Percentiles rank a stretch among this genome's conserved stretches.
Conservation (phyloP, 2,888 invertebrate genomes). For the Lampropteryx suffumata region DNA sequence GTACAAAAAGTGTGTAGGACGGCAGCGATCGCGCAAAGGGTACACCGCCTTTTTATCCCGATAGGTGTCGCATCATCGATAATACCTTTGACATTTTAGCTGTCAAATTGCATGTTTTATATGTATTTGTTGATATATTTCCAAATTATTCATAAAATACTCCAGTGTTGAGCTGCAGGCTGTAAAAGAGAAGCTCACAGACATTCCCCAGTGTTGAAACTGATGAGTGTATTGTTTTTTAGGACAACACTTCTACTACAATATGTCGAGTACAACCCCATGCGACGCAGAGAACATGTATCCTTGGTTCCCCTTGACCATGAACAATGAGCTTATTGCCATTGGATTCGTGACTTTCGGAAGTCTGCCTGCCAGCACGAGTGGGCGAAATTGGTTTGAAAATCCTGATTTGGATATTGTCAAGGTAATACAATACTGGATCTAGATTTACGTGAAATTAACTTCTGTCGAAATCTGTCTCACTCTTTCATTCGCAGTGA, state of each 20-base stretch:
- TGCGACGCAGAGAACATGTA: conserved; percentile 41
- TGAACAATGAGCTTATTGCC: conserved; percentile 42
- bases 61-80: too few relatives aligned
- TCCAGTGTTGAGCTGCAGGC: too few relatives aligned
- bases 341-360: conserved; percentile 42
- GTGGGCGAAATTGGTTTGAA: conserved; percentile 45
- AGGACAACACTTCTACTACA: conserved; percentile 58
- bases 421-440: conserved; percentile 29
- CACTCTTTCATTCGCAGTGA: too few relatives aligned
- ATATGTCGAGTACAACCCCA: conserved; percentile 39
- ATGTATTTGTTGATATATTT: too few relatives aligned
- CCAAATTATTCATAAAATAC: too few relatives aligned
- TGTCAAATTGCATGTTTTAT: too few relatives aligned
- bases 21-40: too few relatives aligned
- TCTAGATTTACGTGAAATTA: background rate
- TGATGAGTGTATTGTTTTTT: conserved; percentile 1
- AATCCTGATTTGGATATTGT: conserved; percentile 35
- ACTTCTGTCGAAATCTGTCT: too few relatives aligned
- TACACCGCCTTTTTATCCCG: too few relatives aligned
- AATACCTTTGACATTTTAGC: too few relatives aligned
- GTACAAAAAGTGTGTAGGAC: too few relatives aligned
- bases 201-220: background rate
- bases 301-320: conserved; percentile 52
- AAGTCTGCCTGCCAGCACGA: conserved; percentile 23
- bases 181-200: too few relatives aligned